A percentile compares a stretch with the other conserved stretches of the same genome.
Evolutionary conservation across 2,113 vertebrate genomes (phyloP).

Genomic region (Apteryx mantelli): DNA sequence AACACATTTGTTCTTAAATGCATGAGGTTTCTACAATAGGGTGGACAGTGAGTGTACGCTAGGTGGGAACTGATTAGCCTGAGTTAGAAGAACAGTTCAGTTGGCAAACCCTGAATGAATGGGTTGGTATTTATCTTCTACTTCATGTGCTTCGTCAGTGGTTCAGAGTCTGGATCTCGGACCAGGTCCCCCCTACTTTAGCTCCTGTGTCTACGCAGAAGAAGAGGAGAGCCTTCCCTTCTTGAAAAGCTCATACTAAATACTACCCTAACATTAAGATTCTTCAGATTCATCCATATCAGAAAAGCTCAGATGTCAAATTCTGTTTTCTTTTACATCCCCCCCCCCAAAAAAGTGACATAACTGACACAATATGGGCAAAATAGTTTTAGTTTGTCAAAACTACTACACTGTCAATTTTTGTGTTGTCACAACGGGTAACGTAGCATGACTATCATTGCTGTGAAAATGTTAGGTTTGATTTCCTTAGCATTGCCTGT

Average conservation of each 20-base stretch:
- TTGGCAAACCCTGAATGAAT: neutral
- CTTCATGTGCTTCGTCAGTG: neutral
- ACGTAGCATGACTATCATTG: neutral
- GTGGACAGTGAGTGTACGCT: neutral
- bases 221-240: neutral
- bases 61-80: neutral
- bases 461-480: neutral
- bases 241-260: neutral
- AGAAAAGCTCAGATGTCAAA: neutral
- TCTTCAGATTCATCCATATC: neutral
- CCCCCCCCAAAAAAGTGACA: neutral
- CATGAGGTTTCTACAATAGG: neutral
- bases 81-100: neutral
- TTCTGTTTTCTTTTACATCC: neutral
- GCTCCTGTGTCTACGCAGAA: neutral
- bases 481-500: neutral
- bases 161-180: neutral
- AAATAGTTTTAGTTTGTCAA: neutral
- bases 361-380: neutral
- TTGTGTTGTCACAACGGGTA: neutral
- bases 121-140: neutral
- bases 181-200: accelerated
- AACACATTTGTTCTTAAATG: neutral
- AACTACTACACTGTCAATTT: neutral
- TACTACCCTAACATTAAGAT: neutral